Base-by-base conservation (phyloP, 2,888 invertebrate genomes). In the Helicoverpa assulta region DNA sequence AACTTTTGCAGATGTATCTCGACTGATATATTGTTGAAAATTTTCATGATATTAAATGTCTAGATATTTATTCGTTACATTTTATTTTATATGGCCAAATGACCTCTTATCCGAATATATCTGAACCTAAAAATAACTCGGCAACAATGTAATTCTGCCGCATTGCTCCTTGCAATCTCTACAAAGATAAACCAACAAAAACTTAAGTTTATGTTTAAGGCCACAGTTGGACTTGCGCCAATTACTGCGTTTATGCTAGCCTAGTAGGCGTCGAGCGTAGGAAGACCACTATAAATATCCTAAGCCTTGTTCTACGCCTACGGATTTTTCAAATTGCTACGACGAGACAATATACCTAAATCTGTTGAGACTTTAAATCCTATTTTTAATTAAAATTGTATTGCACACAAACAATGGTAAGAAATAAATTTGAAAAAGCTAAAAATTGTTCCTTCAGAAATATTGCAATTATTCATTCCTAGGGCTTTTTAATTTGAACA, bases 161-260 rank as follows among this genome's bases (percentile, higher is more conserved):
- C 6, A 58, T 18, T 21, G 14, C 54, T 37, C 12, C 58, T 14
- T 29, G 29, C 33, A 40, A 56, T 40, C 50, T 51, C 51, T 33
- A 33, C 54, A 14, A 33, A 70, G 62, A 70, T 76, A 70, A 68
- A 47, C 55, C 6, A 76, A 79, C 67, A 75, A 76, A 80, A 76
- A 58, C 66, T 57, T 57, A 56, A 73, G 63, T 66, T 58, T 65
- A 76, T 72, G 40, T 72, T 56, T 62, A 65, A 67, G 64, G 54
- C 53, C 19, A 54, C 66, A 51, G 64, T 82, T 76, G 80, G 80
- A 61, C 64, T 47, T 16, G 16, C 62, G 81, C 82, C 80, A 80
- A 81, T 81, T 78, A 78, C 68, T 53, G 59, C 19, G 26, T 58
- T 70, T 54, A 59, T 67, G 57, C 64, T 62, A 57, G 37, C 54